phyloP scores from a whole-genome alignment of 35 echinoderm and acorn worm species.

The Stichopus chloronotus region DNA sequence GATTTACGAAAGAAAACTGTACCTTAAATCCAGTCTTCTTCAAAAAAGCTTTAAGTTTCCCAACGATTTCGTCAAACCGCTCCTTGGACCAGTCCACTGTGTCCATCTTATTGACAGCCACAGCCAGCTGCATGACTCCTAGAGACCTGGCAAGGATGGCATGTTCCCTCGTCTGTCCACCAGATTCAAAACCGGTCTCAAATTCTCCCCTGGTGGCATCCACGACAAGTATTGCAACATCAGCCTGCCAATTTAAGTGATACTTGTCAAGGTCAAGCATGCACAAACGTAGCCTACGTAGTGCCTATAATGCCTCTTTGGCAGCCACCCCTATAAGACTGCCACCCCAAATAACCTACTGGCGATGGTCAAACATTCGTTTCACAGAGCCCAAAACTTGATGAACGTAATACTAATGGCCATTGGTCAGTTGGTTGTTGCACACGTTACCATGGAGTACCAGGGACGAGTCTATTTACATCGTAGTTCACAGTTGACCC shows the following conservation, averaged over 20 bases:
- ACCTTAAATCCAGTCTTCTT: constrained; percentile 98
- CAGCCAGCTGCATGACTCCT: constrained; percentile 89
- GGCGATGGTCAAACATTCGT: too few relatives aligned
- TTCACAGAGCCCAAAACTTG: too few relatives aligned
- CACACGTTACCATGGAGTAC: too few relatives aligned
- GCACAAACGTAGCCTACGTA: too few relatives aligned
- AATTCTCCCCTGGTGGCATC: constrained; percentile 95
- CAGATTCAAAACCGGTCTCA: constrained; percentile 96
- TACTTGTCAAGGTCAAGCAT: not conserved
- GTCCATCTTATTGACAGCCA: constrained; percentile 97
- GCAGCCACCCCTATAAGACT: too few relatives aligned
- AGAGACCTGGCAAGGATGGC: constrained; percentile 92
- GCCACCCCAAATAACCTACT: not conserved
- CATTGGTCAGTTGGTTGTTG: too few relatives aligned
- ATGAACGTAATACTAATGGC: too few relatives aligned
- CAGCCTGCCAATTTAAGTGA: constrained; percentile 62
- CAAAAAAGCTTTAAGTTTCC: constrained; percentile 80
- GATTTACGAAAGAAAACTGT: not conserved
- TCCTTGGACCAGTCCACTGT: constrained; percentile 94
- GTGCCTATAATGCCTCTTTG: too few relatives aligned
- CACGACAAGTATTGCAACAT: constrained; percentile 91
- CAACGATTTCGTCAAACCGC: constrained; percentile 88
- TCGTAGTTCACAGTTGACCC: too few relatives aligned
- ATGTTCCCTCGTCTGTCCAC: constrained; percentile 96
- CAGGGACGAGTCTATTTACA: too few relatives aligned